Base-by-base conservation (phyloP, 2,888 invertebrate species). In the Steinernema scapterisci region DNA sequence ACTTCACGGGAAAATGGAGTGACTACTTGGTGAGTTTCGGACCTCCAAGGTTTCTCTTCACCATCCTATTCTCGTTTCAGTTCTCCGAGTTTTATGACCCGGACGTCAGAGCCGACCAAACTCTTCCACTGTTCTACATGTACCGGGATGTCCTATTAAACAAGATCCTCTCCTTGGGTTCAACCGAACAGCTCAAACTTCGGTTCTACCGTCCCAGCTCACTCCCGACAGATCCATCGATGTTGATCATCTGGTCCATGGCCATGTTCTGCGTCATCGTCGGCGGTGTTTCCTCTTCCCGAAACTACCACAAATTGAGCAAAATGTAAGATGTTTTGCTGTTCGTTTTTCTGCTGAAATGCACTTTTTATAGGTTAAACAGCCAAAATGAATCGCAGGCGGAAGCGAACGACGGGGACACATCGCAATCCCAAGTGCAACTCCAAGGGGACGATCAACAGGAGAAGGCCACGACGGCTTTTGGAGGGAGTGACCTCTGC, bases 71-170 rank as follows among this genome's bases (percentile, higher is more conserved):
- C n/a, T 63, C 44, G 13, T 78, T 82, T 73, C 76, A 82, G 80
- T 86, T 82, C 63, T 77, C 82, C 13, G 80, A 83, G 9, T 85
- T 86, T 73, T 82, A 79, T 75, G 84, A 84, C 74, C 84, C 85
- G 19, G 75, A 44, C 25, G n/a, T 71, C 1, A 73, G 46, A 6
- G 72, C 79, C 5, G 25, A 75, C 21, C 19, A 74, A 0, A 31
- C 77, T 75, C 16, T 83, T 5, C 46, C 82, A 1, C 80, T 82
- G 1, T 85, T 83, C 75, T 85, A 78, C 75, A 77, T 83, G n/a
- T 85, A 85, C 77, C 70, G 74, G 1, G 70, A 77, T 0, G 74
- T 52, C 19, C 79, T 84, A 44, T 52, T 72, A 0, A 27, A 79
- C 1, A 63, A 81, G 25, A 79, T 82, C 48, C 19, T 80, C 23